Percentiles rank a stretch among this genome's conserved stretches.
Evolutionary conservation across 2,113 vertebrate species (phyloP).

Genomic region (Echinops telfairi): DNA sequence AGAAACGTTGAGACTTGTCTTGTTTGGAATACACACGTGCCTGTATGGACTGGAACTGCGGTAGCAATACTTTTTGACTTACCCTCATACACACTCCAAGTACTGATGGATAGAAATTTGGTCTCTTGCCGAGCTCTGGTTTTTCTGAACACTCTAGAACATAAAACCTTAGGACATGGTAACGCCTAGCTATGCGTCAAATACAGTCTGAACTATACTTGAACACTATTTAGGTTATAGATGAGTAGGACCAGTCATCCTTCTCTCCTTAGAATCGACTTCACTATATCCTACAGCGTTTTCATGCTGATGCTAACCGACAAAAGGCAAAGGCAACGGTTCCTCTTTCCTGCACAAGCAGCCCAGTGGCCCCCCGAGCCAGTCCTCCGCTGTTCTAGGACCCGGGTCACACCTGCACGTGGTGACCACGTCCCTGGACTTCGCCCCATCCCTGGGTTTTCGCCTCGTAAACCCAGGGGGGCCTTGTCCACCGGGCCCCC

Average conservation of each 20-base stretch:
- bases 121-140: background rate
- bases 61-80: too few species aligned
- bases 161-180: background rate
- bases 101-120: background rate
- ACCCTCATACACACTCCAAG: background rate
- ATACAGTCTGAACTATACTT: background rate
- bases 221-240: background rate
- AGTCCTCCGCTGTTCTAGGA: background rate
- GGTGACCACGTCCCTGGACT: too few species aligned
- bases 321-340: background rate
- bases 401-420: too few species aligned
- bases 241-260: background rate
- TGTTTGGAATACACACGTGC: too few species aligned
- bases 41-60: too few species aligned
- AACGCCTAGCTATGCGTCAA: background rate
- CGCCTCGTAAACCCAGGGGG: background rate
- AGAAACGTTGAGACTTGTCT: too few species aligned
- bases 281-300: background rate
- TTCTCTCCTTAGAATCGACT: background rate
- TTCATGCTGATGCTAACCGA: background rate
- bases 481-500: too few species aligned
- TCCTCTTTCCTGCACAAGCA: background rate
- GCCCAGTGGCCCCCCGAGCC: too few species aligned
- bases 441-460: background rate
- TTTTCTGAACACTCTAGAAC: conserved; percentile 48